These are phyloP conservation scores for Habropoda laboriosa DNA, from an alignment of 1,140 invertebrate genomes.

Conservation along the genomic window DNA sequence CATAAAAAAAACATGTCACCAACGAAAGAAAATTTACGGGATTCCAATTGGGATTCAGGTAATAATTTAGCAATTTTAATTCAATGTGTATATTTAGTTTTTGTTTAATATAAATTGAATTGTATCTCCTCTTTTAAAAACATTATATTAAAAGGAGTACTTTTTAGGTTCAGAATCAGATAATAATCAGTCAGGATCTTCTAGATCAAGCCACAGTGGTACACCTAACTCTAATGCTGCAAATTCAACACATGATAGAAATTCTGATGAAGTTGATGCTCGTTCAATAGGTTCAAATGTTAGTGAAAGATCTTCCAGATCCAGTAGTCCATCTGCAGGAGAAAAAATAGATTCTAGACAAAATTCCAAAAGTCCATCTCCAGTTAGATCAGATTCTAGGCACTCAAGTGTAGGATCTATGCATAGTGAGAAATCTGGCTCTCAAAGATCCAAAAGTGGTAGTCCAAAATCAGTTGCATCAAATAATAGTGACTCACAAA, in stretches of 20 bases:
- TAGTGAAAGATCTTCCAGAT: slow-evolving; percentile 72
- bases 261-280: slow-evolving; percentile 68
- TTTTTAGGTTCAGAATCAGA: slow-evolving; percentile 80
- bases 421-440: slow-evolving; percentile 69
- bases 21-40: slow-evolving; percentile 49
- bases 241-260: slow-evolving; percentile 62
- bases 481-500: slow-evolving; percentile 75
- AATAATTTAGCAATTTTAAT: slow-evolving; percentile 17
- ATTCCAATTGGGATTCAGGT: slow-evolving; percentile 76
- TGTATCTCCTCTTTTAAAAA: neutral
- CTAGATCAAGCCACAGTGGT: slow-evolving; percentile 75
- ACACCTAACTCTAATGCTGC: slow-evolving; percentile 68
- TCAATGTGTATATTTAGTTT: neutral
- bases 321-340: slow-evolving; percentile 72
- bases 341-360: slow-evolving; percentile 53
- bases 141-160: neutral
- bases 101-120: neutral
- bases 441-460: slow-evolving; percentile 73
- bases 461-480: slow-evolving; percentile 69
- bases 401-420: slow-evolving; percentile 74
- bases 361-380: slow-evolving; percentile 72
- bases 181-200: slow-evolving; percentile 77
- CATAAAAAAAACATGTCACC: slow-evolving; percentile 65
- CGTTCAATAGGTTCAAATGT: slow-evolving; percentile 68
- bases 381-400: slow-evolving; percentile 68